These are phyloP conservation scores for Lottia gigantea DNA, from an alignment of 2,888 invertebrate genomes.

Conservation along the genomic window DNA sequence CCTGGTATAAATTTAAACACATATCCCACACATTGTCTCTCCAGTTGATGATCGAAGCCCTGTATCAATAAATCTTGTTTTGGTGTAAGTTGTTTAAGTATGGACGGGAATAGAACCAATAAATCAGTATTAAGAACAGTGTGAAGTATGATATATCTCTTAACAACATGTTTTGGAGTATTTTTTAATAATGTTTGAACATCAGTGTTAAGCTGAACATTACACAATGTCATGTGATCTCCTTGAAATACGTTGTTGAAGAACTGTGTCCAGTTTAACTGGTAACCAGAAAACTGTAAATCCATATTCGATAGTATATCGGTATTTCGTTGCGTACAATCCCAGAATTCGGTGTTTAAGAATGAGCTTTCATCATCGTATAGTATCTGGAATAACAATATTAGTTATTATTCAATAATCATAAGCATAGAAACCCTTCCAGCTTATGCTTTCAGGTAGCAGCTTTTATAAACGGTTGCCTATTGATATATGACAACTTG, in stretches of 20 bases:
- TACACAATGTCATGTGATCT: slow-evolving; percentile 18
- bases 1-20: slow-evolving; percentile 15
- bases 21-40: slow-evolving; percentile 17
- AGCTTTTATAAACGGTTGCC: no score
- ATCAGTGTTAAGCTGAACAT: slow-evolving; percentile 28
- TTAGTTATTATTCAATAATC: background rate
- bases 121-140: slow-evolving; percentile 42
- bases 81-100: slow-evolving; percentile 19
- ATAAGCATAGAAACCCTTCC: no score
- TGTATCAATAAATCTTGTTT: slow-evolving; percentile 3
- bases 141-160: slow-evolving; percentile 42
- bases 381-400: slow-evolving; percentile 12
- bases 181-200: slow-evolving; percentile 34
- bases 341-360: slow-evolving; percentile 15
- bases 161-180: slow-evolving; percentile 33
- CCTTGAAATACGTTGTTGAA: slow-evolving; percentile 29
- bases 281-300: slow-evolving; percentile 28
- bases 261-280: slow-evolving; percentile 33
- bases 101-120: slow-evolving; percentile 33
- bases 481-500: no score
- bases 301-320: slow-evolving; percentile 13
- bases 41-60: slow-evolving; percentile 2
- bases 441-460: no score
- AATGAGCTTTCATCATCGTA: slow-evolving; percentile 16
- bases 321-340: slow-evolving; percentile 10